Conservation (phyloP, 2,113 vertebrate species). For the Rhinolophus ferrumequinum region DNA sequence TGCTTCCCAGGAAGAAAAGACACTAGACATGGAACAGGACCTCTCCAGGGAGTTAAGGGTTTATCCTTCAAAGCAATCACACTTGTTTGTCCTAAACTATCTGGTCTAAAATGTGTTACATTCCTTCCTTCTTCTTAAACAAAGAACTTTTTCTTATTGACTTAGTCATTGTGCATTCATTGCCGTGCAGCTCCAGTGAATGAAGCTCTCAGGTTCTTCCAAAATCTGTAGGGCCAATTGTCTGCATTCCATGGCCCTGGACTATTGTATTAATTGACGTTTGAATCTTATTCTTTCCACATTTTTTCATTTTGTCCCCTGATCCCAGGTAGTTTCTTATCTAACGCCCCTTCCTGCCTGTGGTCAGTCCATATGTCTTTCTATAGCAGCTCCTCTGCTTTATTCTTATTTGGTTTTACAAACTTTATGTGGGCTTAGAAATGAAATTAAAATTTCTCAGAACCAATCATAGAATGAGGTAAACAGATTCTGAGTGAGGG, state of each 20-base stretch:
- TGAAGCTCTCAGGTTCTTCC: background rate
- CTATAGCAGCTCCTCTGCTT: background rate
- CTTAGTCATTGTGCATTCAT: background rate
- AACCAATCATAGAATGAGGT: background rate
- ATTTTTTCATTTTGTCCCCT: background rate
- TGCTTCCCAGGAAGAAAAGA: background rate
- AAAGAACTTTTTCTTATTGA: background rate
- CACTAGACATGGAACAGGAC: background rate
- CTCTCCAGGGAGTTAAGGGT: background rate
- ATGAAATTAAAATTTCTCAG: conserved; percentile 33
- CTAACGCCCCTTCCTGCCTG: background rate
- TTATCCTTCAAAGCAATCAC: background rate
- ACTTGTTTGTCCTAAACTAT: background rate
- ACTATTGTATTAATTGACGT: background rate
- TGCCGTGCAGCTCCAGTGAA: background rate
- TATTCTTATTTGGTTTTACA: conserved; percentile 7
- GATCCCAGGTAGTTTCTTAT: background rate
- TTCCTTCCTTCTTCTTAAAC: background rate
- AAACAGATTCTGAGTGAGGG: conserved; percentile 26
- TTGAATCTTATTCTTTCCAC: background rate
- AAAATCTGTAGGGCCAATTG: background rate
- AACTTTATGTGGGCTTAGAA: background rate
- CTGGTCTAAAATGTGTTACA: background rate
- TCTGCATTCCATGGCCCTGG: background rate
- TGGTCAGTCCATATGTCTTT: background rate